A percentile compares a stretch with the other conserved stretches of the same genome.
These are phyloP conservation scores for Sorex fumeus DNA, from an alignment of 2,113 vertebrate genomes.

Conservation along the genomic window DNA sequence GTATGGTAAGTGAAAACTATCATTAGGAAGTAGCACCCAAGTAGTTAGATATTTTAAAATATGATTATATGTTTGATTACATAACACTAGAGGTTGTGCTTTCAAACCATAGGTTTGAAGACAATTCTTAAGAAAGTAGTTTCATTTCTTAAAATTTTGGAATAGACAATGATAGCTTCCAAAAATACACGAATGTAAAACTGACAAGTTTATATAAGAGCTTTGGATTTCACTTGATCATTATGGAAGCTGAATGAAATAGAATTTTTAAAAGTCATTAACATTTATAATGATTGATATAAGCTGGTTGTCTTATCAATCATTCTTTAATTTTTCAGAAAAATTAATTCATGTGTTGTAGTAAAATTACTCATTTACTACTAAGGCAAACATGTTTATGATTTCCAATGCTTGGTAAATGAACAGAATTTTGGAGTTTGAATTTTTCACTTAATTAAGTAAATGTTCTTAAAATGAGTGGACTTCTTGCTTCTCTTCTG, in stretches of 20 bases:
- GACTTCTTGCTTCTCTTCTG: slow-evolving; percentile 34
- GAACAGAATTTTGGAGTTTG: slow-evolving; percentile 20
- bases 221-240: not conserved
- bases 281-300: slow-evolving; percentile 21
- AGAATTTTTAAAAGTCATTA: slow-evolving; percentile 37
- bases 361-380: slow-evolving; percentile 41
- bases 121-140: slow-evolving; percentile 2
- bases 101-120: slow-evolving; percentile 49
- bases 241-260: slow-evolving; percentile 25
- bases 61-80: not conserved
- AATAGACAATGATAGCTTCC: not conserved
- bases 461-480: slow-evolving; percentile 37
- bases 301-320: slow-evolving; percentile 17
- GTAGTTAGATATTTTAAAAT: slow-evolving; percentile 20
- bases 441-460: slow-evolving; percentile 18
- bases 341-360: not conserved
- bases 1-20: not conserved
- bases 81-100: slow-evolving; percentile 32
- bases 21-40: not conserved
- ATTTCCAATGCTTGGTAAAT: slow-evolving; percentile 32
- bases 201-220: not conserved
- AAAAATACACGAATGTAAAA: not conserved
- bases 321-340: slow-evolving; percentile 7
- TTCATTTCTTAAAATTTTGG: slow-evolving; percentile 2
- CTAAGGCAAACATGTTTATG: slow-evolving; percentile 11